Conservation (phyloP, 2,113 vertebrate genomes). For the Microtus pennsylvanicus region DNA sequence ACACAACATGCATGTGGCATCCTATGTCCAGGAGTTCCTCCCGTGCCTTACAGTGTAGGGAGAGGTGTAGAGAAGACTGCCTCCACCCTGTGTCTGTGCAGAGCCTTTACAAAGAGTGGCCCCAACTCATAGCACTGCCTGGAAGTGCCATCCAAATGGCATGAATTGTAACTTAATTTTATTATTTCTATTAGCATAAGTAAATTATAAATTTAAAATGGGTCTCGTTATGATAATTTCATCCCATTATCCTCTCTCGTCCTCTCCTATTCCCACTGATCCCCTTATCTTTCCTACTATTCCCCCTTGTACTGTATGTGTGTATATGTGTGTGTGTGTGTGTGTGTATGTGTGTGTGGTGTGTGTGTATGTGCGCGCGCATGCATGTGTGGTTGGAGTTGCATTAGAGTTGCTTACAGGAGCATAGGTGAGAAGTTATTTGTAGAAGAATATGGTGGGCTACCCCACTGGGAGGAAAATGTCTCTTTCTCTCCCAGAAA, state of each 20-base stretch:
- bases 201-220: background rate
- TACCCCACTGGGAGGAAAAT: background rate
- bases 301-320: background rate
- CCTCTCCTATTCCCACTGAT: background rate
- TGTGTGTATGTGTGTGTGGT: background rate
- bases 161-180: background rate
- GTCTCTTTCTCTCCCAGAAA: no score
- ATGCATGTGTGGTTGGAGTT: background rate
- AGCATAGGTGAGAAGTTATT: background rate
- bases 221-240: background rate
- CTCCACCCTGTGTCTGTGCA: no score
- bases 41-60: background rate
- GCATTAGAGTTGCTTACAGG: background rate
- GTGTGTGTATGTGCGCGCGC: background rate
- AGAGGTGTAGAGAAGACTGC: background rate
- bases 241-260: no score
- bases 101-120: no score
- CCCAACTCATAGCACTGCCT: background rate
- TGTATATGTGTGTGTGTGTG: background rate
- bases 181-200: background rate
- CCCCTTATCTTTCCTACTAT: background rate
- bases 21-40: background rate
- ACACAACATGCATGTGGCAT: accelerated
- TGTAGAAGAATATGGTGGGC: background rate
- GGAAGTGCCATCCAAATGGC: background rate